Evolutionary conservation across 2,888 invertebrate species (phyloP).

Genomic region (Pocota personata): DNA sequence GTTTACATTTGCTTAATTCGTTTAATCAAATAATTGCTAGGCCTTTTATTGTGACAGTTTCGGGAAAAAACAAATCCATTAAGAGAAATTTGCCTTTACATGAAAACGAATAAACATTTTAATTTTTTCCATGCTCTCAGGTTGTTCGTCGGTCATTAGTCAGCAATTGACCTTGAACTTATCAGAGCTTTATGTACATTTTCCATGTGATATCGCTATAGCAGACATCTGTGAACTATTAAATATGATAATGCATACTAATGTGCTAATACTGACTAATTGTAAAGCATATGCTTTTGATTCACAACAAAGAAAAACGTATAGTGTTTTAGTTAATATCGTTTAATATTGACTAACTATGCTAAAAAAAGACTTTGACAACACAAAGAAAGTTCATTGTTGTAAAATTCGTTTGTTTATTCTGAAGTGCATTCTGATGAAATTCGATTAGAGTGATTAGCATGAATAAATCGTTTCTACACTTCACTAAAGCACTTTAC

Average conservation of each 20-base stretch:
- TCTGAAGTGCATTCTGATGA: not conserved
- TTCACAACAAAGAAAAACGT: not conserved
- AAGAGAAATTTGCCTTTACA: not conserved
- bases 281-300: not conserved
- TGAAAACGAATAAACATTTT: not conserved
- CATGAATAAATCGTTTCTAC: not conserved
- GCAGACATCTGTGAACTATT: not conserved
- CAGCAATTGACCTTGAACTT: not conserved
- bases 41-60: not conserved
- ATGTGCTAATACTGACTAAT: not conserved
- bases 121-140: too few species aligned
- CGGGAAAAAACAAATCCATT: not conserved
- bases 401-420: not conserved
- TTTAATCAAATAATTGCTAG: not conserved
- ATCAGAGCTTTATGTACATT: not conserved
- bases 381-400: not conserved
- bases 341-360: not conserved
- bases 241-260: not conserved
- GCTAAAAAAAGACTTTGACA: not conserved
- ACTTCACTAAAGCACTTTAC: not conserved
- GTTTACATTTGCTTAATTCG: not conserved
- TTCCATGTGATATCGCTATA: not conserved
- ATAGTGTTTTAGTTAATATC: too few species aligned
- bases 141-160: not conserved
- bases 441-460: not conserved